Evolutionary conservation across 2,113 vertebrate species (phyloP).

Genomic region (Barnardius zonarius): DNA sequence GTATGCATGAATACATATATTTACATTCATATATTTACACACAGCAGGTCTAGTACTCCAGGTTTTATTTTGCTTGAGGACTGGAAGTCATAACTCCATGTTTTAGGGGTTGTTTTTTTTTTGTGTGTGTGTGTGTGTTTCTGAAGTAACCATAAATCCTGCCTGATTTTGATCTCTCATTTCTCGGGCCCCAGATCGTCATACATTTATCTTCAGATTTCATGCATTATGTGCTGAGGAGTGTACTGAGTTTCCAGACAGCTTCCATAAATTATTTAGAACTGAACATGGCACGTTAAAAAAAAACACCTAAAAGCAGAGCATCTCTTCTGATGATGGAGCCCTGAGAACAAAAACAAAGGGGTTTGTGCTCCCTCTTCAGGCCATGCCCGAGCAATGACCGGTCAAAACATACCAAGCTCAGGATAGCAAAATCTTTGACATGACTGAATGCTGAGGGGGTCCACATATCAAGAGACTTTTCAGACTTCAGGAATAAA

Average conservation of each 20-base stretch:
- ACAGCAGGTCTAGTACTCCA: neutral
- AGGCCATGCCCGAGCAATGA: neutral
- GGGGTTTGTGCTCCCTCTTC: constrained; percentile 45
- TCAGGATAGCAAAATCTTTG: neutral
- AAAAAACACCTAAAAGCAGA: neutral
- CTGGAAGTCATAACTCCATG: neutral
- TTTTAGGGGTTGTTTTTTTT: neutral
- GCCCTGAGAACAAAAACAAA: neutral
- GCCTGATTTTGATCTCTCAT: neutral
- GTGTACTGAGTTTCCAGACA: constrained; percentile 4
- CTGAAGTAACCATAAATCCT: constrained; percentile 1
- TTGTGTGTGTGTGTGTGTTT: neutral
- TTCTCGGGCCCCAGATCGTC: neutral
- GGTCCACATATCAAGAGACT: neutral
- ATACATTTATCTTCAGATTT: constrained; percentile 1
- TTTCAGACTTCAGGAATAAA: neutral
- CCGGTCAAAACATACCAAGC: neutral
- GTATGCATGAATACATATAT: neutral
- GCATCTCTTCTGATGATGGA: neutral
- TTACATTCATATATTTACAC: neutral
- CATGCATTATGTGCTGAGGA: neutral
- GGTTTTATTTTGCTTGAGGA: neutral
- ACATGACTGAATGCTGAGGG: neutral
- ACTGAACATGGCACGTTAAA: neutral
- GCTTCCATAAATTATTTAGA: constrained; percentile 45